A percentile compares a stretch with the other conserved stretches of the same genome.
Conservation (phyloP, 1,140 invertebrate genomes). For the Chironomus striatipennis region DNA sequence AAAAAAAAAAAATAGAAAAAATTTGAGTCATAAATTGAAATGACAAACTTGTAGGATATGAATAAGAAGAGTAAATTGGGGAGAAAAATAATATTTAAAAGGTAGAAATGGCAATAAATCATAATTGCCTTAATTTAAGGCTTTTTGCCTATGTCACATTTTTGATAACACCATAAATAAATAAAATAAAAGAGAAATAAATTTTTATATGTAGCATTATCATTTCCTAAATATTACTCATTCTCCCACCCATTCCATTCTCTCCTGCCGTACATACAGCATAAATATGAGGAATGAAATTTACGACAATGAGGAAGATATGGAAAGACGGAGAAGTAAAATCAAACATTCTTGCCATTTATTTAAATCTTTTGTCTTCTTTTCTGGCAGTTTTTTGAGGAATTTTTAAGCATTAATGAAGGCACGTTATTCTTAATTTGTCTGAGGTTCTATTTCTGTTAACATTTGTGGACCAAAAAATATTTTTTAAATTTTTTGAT, state of each 20-base stretch:
- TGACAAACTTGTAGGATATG: not conserved
- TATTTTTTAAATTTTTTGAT: too few species aligned
- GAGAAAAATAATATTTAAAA: not conserved
- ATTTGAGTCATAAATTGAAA: not conserved
- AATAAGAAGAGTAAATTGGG: not conserved
- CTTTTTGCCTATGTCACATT: constrained; percentile 4
- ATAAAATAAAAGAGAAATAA: not conserved
- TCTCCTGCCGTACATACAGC: not conserved
- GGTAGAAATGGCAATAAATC: not conserved
- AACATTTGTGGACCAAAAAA: too few species aligned
- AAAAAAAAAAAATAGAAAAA: not conserved
- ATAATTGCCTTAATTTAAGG: constrained; percentile 11
- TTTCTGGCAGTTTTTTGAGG: too few species aligned
- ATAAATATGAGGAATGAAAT: not conserved
- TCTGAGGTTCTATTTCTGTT: too few species aligned
- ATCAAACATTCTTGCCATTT: not conserved
- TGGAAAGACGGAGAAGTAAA: not conserved
- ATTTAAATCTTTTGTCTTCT: too few species aligned
- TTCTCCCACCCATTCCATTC: too few species aligned
- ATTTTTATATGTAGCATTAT: not conserved
- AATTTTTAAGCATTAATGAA: too few species aligned
- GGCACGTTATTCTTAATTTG: too few species aligned
- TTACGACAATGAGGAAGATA: not conserved
- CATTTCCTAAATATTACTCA: not conserved
- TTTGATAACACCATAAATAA: constrained; percentile 14